Evolutionary conservation across 2,797 vertebrate species (phyloP), one percentile per base, ranked within the genome.

Genomic region (Novumbra hubbsi): DNA sequence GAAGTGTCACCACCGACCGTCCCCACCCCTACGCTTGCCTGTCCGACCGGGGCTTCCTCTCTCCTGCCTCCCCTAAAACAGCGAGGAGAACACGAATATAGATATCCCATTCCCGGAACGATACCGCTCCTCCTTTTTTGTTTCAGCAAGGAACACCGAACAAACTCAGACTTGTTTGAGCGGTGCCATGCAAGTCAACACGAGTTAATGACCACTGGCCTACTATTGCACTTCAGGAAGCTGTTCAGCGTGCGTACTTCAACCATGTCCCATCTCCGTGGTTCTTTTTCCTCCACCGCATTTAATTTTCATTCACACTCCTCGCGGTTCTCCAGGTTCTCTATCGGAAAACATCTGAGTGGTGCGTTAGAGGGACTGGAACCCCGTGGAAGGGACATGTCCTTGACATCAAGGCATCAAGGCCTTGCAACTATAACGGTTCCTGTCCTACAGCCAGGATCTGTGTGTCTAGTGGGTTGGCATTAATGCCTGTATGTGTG

Each of bases 91-190:
- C 24, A 32, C 28, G 21, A 48, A 49, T 73, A 65, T 49, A 55
- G 38, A 74, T 76, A 82, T 77, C 66, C 71, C 64, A 75, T 84
- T 83, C 74, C 70, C 78, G 75, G 68, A 72, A 38, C 30, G 49
- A 70, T 71, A 62, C 28, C 11, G 41, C 27, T 41, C 70, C 32
- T 72, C 48, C 68, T 72, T n/a, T n/a, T n/a, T n/a, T n/a, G n/a
- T n/a, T 19, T 72, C 57, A 65, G 57, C 41, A 5, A 8, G 17
- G 49, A 70, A 32, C 12, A 19, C 41, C 28, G 30, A 38, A 32
- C 1, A 4, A 32, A 38, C 32, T 19, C 28, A 32, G 32, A 34
- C 7, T 17, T 38, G 6, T 7, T 27, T 45, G 41, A 45, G 41
- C 14, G 12, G 12, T 2, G 14, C 41, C 41, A 14, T 6, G 11